These are phyloP conservation scores for Phyllotreta striolata DNA, from an alignment of 2,888 invertebrate species.

Conservation along the genomic window DNA sequence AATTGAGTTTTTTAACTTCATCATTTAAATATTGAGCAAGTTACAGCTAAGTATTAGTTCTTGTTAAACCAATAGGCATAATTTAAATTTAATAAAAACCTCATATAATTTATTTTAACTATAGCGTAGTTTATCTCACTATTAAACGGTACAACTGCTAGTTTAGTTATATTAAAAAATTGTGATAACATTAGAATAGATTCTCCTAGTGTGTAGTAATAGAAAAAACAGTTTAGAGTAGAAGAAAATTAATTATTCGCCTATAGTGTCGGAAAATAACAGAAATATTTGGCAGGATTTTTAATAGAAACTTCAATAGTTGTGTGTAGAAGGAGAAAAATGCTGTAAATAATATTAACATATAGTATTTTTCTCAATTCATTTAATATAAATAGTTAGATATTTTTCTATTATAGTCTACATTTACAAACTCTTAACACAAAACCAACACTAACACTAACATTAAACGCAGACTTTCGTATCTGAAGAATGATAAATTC, in stretches of 20 bases:
- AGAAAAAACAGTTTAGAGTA: conserved; percentile 38
- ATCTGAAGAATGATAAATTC: no score
- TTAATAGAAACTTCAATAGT: conserved; percentile 39
- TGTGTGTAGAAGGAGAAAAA: conserved; percentile 45
- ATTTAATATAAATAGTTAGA: conserved; percentile 5
- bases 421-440: no score
- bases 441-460: no score
- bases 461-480: no score
- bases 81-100: not conserved
- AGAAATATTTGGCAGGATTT: conserved; percentile 39
- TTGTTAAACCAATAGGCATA: conserved; percentile 1
- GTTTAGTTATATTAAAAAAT: conserved; percentile 27
- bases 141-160: conserved; percentile 20
- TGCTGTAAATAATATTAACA: conserved; percentile 5
- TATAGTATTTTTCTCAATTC: not conserved
- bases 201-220: conserved; percentile 42
- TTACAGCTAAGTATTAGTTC: no score
- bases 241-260: conserved; percentile 32
- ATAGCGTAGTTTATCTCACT: no score
- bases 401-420: conserved; percentile 15
- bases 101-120: no score
- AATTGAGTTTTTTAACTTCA: conserved; percentile 1
- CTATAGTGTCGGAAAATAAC: conserved; percentile 36
- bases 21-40: no score
- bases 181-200: conserved; percentile 43